Percentiles rank a stretch among this genome's conserved stretches.
These are phyloP conservation scores for Arnoldichthys spilopterus DNA, from an alignment of 2,797 vertebrate genomes.

Conservation along the genomic window DNA sequence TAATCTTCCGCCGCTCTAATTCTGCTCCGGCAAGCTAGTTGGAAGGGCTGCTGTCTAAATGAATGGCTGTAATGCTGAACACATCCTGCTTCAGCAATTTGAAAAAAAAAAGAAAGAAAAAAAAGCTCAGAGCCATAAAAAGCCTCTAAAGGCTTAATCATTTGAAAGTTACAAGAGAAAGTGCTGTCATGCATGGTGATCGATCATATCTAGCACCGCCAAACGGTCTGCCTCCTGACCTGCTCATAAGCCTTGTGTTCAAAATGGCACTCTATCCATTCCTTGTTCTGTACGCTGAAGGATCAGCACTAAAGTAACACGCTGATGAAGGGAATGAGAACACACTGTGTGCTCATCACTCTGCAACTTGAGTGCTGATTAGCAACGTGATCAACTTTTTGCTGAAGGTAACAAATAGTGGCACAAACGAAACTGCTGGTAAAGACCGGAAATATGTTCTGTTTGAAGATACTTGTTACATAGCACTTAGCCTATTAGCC, in stretches of 20 bases:
- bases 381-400: too few relatives aligned
- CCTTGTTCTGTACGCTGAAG: background rate
- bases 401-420: background rate
- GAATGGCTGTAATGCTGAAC: conserved; percentile 30
- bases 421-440: too few relatives aligned
- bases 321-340: background rate
- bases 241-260: conserved; percentile 38
- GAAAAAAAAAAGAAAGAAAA: conserved; percentile 9
- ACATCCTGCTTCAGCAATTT: conserved; percentile 55
- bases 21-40: conserved; percentile 32
- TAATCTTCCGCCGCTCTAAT: conserved; percentile 43
- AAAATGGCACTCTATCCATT: background rate
- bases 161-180: conserved; percentile 83
- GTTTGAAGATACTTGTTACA: too few relatives aligned
- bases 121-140: conserved; percentile 71
- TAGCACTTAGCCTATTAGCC: too few relatives aligned
- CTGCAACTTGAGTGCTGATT: background rate
- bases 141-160: conserved; percentile 82
- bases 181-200: conserved; percentile 73
- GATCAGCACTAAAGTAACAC: conserved; percentile 4
- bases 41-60: conserved; percentile 37
- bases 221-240: conserved; percentile 78
- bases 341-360: background rate
- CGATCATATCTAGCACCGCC: conserved; percentile 79
- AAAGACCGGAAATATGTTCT: too few relatives aligned